Percentiles rank a stretch among this genome's conserved stretches.
Conservation (phyloP, 2,113 vertebrate genomes). For the Pao palembangensis region DNA sequence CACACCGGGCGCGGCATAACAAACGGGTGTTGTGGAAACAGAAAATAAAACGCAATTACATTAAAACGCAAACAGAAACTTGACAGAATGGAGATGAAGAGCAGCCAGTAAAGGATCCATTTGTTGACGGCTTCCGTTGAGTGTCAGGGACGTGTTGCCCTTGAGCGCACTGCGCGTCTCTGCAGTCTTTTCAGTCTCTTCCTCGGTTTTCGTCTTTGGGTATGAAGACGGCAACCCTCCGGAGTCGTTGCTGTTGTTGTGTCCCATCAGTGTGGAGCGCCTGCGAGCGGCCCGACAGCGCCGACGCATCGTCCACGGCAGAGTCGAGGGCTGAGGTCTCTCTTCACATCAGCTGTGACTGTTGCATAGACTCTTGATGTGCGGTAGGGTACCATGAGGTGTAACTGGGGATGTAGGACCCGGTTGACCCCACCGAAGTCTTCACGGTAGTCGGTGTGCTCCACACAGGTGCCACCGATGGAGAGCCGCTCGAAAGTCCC, state of each 20-base stretch:
- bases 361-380: slow-evolving; percentile 99
- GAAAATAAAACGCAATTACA: slow-evolving; percentile 61
- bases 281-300: slow-evolving; percentile 58
- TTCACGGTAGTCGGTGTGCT: slow-evolving; percentile 88
- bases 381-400: slow-evolving; percentile 96
- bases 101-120: slow-evolving; percentile 76
- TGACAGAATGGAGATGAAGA: slow-evolving; percentile 65
- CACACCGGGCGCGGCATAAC: slow-evolving; percentile 44
- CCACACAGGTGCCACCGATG: slow-evolving; percentile 90
- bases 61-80: slow-evolving; percentile 64
- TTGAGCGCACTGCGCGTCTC: slow-evolving; percentile 65
- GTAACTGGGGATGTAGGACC: slow-evolving; percentile 97
- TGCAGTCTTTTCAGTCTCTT: slow-evolving; percentile 45
- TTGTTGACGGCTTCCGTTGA: slow-evolving; percentile 64
- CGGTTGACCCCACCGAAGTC: slow-evolving; percentile 82
- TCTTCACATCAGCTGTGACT: slow-evolving; percentile 95
- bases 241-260: slow-evolving; percentile 75
- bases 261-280: slow-evolving; percentile 63
- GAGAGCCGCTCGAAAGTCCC: slow-evolving; percentile 86
- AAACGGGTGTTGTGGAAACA: slow-evolving; percentile 58
- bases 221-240: slow-evolving; percentile 73
- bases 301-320: slow-evolving; percentile 46
- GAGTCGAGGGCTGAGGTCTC: slow-evolving; percentile 49
- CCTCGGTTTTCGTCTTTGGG: slow-evolving; percentile 48
- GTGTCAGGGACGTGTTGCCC: slow-evolving; percentile 69